phyloP scores from a whole-genome alignment of 2,113 vertebrate genomes.

The Engystomops pustulosus region DNA sequence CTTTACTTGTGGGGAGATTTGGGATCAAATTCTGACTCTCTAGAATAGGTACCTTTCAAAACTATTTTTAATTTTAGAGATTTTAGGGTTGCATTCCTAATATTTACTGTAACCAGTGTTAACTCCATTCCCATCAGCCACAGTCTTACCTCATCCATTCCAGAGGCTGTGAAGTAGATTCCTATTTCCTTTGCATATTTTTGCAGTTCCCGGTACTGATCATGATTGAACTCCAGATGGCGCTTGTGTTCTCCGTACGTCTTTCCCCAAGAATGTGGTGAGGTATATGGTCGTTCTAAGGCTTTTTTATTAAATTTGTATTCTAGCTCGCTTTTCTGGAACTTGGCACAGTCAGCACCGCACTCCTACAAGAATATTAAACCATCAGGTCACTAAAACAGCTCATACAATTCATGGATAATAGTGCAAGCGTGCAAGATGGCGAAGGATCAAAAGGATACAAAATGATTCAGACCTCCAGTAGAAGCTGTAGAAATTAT shows the following conservation, averaged over 20 bases:
- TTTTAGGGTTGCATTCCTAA: too few species aligned
- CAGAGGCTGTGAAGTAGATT: slow-evolving; percentile 96
- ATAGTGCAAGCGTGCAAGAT: too few species aligned
- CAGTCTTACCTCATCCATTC: slow-evolving; percentile 92
- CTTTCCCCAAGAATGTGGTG: slow-evolving; percentile 90
- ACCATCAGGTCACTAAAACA: background rate
- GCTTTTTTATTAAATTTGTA: slow-evolving; percentile 91
- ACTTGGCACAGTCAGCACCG: slow-evolving; percentile 95
- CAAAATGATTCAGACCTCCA: too few species aligned
- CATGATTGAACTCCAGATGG: slow-evolving; percentile 91
- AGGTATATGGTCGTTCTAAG: slow-evolving; percentile 84
- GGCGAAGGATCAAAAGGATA: too few species aligned
- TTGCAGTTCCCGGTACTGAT: slow-evolving; percentile 89
- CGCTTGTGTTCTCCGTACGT: slow-evolving; percentile 95
- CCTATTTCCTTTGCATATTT: slow-evolving; percentile 86
- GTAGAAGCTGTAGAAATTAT: too few species aligned
- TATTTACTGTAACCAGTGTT: too few species aligned
- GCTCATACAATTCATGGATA: too few species aligned
- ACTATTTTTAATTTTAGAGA: too few species aligned
- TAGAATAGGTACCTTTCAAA: too few species aligned
- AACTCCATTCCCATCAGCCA: too few species aligned
- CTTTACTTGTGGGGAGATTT: too few species aligned
- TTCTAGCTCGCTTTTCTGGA: slow-evolving; percentile 96
- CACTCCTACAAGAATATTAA: slow-evolving; percentile 79
- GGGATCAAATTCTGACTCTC: too few species aligned